Conservation (phyloP, 1,140 invertebrate genomes). For the Riptortus pedestris region DNA sequence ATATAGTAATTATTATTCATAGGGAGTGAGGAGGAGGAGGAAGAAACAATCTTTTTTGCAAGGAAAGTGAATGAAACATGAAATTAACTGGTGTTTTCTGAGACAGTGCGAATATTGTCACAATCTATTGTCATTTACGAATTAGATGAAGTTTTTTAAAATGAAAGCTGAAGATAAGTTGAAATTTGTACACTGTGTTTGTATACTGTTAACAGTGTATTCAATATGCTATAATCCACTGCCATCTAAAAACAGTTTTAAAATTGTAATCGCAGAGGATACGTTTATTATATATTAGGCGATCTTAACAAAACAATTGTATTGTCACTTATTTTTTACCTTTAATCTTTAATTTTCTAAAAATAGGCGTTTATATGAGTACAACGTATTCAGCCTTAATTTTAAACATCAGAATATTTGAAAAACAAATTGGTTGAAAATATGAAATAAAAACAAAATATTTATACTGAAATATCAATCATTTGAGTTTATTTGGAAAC, state of each 20-base stretch:
- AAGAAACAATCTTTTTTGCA: neutral
- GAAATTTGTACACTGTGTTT: constrained; percentile 6
- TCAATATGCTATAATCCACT: constrained; percentile 11
- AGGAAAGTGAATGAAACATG: neutral
- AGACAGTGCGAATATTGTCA: constrained; percentile 3
- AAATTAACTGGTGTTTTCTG: neutral
- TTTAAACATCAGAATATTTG: too few relatives aligned
- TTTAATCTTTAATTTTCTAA: neutral
- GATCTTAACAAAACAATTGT: neutral
- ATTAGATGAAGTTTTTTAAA: constrained; percentile 16
- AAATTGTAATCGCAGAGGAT: constrained; percentile 6
- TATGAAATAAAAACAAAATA: too few relatives aligned
- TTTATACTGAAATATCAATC: constrained; percentile 10
- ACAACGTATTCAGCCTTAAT: neutral
- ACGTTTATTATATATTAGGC: constrained; percentile 10
- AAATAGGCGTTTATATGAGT: neutral
- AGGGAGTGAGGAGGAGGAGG: neutral
- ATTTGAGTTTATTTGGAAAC: constrained; percentile 1
- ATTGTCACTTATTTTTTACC: neutral
- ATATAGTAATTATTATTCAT: constrained; percentile 17
- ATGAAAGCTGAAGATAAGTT: constrained; percentile 5
- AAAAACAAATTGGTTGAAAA: too few relatives aligned
- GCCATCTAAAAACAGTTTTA: constrained; percentile 14
- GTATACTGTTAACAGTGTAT: constrained; percentile 13
- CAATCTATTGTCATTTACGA: constrained; percentile 14